Percentiles rank a stretch among this genome's conserved stretches.
These are phyloP conservation scores for Salarias fasciatus DNA, from an alignment of 2,797 vertebrate genomes.

Conservation along the genomic window DNA sequence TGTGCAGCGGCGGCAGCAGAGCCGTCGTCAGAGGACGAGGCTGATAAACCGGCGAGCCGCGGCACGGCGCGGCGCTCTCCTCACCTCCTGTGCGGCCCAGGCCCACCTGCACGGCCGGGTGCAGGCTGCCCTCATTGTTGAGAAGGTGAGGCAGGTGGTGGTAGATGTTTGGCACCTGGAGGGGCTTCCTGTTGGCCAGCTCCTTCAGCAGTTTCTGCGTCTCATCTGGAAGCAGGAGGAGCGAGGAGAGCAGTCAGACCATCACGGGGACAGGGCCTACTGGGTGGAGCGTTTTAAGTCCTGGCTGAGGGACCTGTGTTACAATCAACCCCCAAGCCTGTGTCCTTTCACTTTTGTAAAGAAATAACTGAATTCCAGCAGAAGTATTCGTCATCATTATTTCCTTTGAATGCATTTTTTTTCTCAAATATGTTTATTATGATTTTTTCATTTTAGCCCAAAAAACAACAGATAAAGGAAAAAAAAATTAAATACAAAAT, in stretches of 20 bases:
- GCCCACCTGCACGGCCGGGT: slow-evolving; percentile 94
- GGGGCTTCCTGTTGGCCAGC: slow-evolving; percentile 91
- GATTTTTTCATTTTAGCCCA: too few species aligned
- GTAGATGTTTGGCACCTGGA: slow-evolving; percentile 99
- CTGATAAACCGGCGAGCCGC: too few species aligned
- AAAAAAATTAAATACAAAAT: too few species aligned
- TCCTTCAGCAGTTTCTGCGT: slow-evolving; percentile 96
- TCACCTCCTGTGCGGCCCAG: slow-evolving; percentile 95
- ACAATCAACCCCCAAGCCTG: background rate
- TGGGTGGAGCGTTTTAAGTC: background rate
- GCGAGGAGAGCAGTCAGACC: background rate
- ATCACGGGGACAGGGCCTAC: background rate
- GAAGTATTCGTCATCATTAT: too few species aligned
- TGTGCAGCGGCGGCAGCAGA: too few species aligned
- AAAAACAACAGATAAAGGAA: too few species aligned
- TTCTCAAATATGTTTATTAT: too few species aligned
- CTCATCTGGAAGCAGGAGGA: slow-evolving; percentile 83
- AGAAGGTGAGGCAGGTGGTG: slow-evolving; percentile 98
- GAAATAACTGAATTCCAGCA: too few species aligned
- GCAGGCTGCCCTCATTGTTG: slow-evolving; percentile 96
- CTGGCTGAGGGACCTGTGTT: background rate
- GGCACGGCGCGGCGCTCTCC: background rate
- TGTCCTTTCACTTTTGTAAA: too few species aligned
- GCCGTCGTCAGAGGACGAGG: too few species aligned
- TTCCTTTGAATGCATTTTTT: too few species aligned